Evolutionary conservation across 2,888 invertebrate species (phyloP), one percentile per base, ranked within the genome.

Genomic region (Chironomus tentans): DNA sequence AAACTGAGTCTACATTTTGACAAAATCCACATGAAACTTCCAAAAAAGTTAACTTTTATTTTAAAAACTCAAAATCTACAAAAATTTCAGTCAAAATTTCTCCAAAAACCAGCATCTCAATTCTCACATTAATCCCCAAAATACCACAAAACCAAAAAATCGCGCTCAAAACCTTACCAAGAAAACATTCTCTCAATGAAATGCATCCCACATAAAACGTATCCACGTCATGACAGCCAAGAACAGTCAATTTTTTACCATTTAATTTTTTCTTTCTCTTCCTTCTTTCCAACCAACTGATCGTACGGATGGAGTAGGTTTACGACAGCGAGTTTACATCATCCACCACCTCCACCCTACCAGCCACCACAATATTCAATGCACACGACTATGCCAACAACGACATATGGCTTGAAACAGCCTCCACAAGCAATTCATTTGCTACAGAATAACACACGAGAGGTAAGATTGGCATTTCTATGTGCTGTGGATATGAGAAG

Each of bases 351-450:
- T 76, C 85, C 85, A 74, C 86, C 87, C 13, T 86, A 86, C 79
- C 85, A 85, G 76, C 85, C 86, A 77, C 83, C 86, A 77, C 84
- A 86, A 77, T 82, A 85, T 77, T 82, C 85, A 78, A 84, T 86
- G 79, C 83, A 82, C 78, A 81, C 84, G 68, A 80, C 82, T 77
- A 82, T 83, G 70, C 81, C 82, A 48, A 81, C 82, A 78, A 81
- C 82, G 78, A 81, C 82, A 70, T 85, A 85, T 78, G 83, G 82
- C 48, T 83, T 88, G 77, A 90, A 89, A 81, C 85, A 87, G 77
- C 84, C 86, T 75, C 87, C 88, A 82, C 93, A 93, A 82, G 88
- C 91, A 75, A 85, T 92, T 77, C 93, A 93, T 83, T 91, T 91
- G 78, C 87, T 91, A 82, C 93, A 93, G 85, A 87, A 87, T 78